Evolutionary conservation across 2,888 invertebrate species (phyloP), one percentile per base, ranked within the genome.

Genomic region (Aphodius sticticus): DNA sequence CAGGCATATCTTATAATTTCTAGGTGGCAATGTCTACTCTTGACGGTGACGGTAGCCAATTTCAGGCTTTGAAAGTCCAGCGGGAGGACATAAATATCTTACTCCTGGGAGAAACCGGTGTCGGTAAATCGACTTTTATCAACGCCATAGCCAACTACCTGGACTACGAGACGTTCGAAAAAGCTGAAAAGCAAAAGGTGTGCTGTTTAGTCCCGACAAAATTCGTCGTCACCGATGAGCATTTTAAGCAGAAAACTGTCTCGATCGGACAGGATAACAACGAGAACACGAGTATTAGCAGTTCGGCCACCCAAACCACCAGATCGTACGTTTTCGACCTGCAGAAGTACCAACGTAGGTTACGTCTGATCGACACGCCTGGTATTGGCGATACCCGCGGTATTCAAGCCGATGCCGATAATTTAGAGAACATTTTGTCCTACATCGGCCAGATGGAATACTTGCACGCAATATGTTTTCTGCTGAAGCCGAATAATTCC

Each of bases 291-390:
- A 77, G 82, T 70, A 37, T 82, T 14, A 81, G 82, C 6, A 81
- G 75, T 70, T 84, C 84, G 1, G 83, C 83, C 16, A 84, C 84
- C 5, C 83, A 83, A 79, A 76, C 78, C 35, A 75, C 88, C 95
- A 96, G 14, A 93, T 94, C 79, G 95, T 96, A 87, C 95, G 96
- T 77, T 2, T 85, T 84, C 81, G 82, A 80, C n/a, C 78, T 82
- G 6, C 14, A 76, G 70, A 37, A 76, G 69, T 81, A 69, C 76
- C 83, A 71, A 76, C 80, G 36, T 84, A 83, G 79, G 77, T 80
- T 88, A 36, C 85, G 88, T 6, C 77, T 88, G 16, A 88, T 88
- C 16, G 88, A 88, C 79, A 87, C 88, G 1, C 88, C 88, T 6
- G 88, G 88, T 7, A 85, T 88, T 35, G 84, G 84, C 7, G 85